These are phyloP conservation scores for Ariolimax columbianus DNA, from an alignment of 2,888 invertebrate genomes.

Conservation along the genomic window DNA sequence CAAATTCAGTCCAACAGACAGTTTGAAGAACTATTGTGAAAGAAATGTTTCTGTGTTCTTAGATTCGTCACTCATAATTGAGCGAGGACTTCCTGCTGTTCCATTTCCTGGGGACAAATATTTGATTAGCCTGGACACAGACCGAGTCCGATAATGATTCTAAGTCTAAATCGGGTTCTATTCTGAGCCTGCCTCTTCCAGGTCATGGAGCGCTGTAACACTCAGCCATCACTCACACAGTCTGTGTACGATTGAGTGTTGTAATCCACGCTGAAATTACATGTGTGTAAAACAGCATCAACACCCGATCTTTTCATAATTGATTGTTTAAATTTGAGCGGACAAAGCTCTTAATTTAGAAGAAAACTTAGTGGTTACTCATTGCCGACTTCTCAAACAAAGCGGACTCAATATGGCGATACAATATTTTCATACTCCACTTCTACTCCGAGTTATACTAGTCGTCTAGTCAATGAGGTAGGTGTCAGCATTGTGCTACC, in stretches of 20 bases:
- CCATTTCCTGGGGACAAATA: constrained; percentile 10
- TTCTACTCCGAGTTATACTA: too few relatives aligned
- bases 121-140: neutral
- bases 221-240: neutral
- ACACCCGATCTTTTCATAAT: too few relatives aligned
- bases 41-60: neutral
- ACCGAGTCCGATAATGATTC: neutral
- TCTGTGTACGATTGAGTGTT: neutral
- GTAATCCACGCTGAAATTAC: neutral
- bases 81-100: neutral
- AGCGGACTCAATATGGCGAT: too few relatives aligned
- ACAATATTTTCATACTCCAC: too few relatives aligned
- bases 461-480: too few relatives aligned
- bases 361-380: too few relatives aligned
- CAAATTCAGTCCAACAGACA: neutral
- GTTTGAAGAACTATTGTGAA: neutral
- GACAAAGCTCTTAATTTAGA: too few relatives aligned
- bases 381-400: neutral
- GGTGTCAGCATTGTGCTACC: too few relatives aligned
- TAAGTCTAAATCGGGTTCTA: neutral
- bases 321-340: too few relatives aligned
- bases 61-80: constrained; percentile 23
- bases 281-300: neutral
- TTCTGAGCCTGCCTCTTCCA: neutral
- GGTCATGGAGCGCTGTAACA: neutral